Percentiles rank a stretch among this genome's conserved stretches.
phyloP scores from a whole-genome alignment of 2,888 invertebrate genomes.

The Serrognathus titanus region DNA sequence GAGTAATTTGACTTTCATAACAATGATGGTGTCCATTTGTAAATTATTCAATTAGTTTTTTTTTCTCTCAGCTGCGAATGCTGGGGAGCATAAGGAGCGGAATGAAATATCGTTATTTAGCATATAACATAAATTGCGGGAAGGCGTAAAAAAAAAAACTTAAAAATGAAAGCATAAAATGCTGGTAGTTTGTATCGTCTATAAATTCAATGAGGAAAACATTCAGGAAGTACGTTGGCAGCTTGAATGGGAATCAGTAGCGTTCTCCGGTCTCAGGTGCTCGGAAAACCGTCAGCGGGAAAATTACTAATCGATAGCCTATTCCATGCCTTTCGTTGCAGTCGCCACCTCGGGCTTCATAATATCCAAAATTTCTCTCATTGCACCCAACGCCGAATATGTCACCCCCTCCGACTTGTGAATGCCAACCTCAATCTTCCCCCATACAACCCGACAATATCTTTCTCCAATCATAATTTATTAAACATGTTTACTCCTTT shows the following conservation, averaged over 20 bases:
- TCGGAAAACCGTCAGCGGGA: constrained; percentile 28
- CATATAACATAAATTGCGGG: constrained; percentile 15
- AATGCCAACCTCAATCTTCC: too few relatives aligned
- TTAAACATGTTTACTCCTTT: too few relatives aligned
- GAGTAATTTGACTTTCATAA: too few relatives aligned
- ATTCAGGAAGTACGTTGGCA: constrained; percentile 22
- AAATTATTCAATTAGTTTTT: too few relatives aligned
- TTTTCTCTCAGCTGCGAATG: too few relatives aligned
- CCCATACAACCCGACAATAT: too few relatives aligned
- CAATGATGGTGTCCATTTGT: too few relatives aligned
- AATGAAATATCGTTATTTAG: constrained; percentile 10
- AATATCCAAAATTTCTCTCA: constrained; percentile 20
- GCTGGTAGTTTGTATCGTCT: constrained; percentile 19
- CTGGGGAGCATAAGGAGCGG: not conserved
- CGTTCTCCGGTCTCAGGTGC: constrained; percentile 28
- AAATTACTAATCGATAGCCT: constrained; percentile 32
- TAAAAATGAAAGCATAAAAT: constrained; percentile 14
- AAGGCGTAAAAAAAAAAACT: constrained; percentile 1
- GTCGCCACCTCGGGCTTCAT: constrained; percentile 29
- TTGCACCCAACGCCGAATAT: constrained; percentile 13
- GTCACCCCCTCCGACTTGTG: not conserved
- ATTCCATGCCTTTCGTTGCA: constrained; percentile 28
- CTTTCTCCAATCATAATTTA: too few relatives aligned
- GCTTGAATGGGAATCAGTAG: constrained; percentile 25
- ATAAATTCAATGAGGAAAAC: constrained; percentile 22